Evolutionary conservation across 2,113 vertebrate genomes (phyloP), one percentile per base, ranked within the genome.

Genomic region (Sceloporus tristichus): DNA sequence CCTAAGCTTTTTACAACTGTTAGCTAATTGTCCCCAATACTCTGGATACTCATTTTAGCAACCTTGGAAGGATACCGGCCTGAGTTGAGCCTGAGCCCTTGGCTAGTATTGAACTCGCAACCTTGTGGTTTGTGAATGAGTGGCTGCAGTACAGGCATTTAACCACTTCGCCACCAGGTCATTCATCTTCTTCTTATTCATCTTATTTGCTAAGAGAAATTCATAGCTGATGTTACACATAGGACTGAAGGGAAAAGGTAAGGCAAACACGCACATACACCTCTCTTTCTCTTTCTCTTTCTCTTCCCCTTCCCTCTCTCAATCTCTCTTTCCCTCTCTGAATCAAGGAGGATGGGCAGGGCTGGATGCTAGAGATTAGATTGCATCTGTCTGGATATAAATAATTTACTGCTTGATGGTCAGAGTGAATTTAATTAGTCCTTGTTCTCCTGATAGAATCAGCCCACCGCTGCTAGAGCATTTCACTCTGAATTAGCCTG

Each of bases 361-460:
- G 93, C 92, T 92, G 95, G 95, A 94, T 88, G n/a, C 90, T 79
- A 75, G 82, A 88, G 94, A 97, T 92, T 82, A 96, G 95, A 96
- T 95, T 95, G 96, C 95, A 96, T 96, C 96, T 96, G 96, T 95
- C 96, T 96, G 96, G 94, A 93, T 95, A 96, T 97, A 96, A 97
- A 97, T 97, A 97, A 97, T 97, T 96, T 95, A 97, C 96, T 95
- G 95, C 95, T 95, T 94, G 95, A 95, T 96, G 97, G 97, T 96
- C 96, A 96, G 96, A 96, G 95, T 92, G 96, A 97, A 97, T 95
- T 96, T 97, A 95, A 93, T 95, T 94, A 95, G 96, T 91, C 94
- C 96, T 96, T 96, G 94, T 97, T 95, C 95, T 96, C 96, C 96
- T 96, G 95, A 97, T 96, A 96, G 96, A 98, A 97, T 97, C 97